phyloP scores from a whole-genome alignment of 1,140 invertebrate genomes.

The Neodiprion lecontei region DNA sequence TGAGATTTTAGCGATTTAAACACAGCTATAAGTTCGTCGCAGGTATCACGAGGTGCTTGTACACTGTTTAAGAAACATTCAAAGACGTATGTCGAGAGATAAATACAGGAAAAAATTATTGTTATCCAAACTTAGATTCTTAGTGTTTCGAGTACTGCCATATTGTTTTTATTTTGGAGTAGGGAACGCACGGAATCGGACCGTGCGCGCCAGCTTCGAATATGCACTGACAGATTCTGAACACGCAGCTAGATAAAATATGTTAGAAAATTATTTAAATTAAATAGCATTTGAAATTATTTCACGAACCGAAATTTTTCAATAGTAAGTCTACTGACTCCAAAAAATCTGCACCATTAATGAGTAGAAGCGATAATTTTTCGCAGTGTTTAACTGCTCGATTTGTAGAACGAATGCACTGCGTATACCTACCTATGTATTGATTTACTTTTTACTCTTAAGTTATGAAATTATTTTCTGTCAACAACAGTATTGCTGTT shows the following conservation, averaged over 20 bases:
- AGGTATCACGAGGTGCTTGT: no score
- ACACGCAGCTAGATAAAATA: neutral
- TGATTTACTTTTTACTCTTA: no score
- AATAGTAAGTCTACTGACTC: constrained; percentile 16
- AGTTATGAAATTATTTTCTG: no score
- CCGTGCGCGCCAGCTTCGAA: constrained; percentile 25
- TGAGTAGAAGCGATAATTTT: neutral
- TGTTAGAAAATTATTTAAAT: constrained; percentile 12
- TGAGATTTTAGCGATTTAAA: constrained; percentile 39
- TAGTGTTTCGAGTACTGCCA: constrained; percentile 28
- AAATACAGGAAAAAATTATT: neutral
- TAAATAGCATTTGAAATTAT: constrained; percentile 4
- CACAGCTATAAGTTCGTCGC: no score
- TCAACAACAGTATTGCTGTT: constrained; percentile 14
- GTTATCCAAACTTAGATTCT: neutral
- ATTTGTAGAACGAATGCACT: no score
- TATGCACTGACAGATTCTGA: neutral
- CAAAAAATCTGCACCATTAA: neutral
- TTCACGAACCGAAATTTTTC: neutral
- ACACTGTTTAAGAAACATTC: neutral
- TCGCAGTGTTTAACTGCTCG: neutral
- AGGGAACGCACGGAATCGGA: constrained; percentile 20
- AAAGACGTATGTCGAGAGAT: neutral
- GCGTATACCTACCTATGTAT: no score
- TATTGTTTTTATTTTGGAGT: constrained; percentile 40